Evolutionary conservation across 2,888 invertebrate species (phyloP).

Genomic region (Yponomeuta plumbellus): DNA sequence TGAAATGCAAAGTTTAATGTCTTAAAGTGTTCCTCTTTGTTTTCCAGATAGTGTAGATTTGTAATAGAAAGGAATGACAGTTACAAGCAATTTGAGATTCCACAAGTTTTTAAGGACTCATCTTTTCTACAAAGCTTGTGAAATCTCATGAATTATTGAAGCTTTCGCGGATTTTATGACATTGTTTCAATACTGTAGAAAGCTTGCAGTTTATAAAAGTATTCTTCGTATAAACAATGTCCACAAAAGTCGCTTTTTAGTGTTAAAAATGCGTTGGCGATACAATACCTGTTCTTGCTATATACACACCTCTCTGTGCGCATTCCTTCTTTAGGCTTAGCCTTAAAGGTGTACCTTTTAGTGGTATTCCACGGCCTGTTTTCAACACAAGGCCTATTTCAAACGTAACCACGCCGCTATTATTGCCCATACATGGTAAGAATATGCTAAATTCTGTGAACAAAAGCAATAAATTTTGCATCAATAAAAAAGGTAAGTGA

Average conservation of each 20-base stretch:
- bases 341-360: constrained; percentile 91
- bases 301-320: constrained; percentile 92
- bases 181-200: not conserved
- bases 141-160: constrained; percentile 16
- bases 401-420: constrained; percentile 91
- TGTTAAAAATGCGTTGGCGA: constrained; percentile 78
- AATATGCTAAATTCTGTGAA: constrained; percentile 89
- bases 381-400: constrained; percentile 90
- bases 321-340: constrained; percentile 94
- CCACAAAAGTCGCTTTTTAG: constrained; percentile 55
- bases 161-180: constrained; percentile 20
- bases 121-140: not conserved
- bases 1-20: constrained; percentile 47
- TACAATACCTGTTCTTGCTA: constrained; percentile 78
- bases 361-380: constrained; percentile 84
- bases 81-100: constrained; percentile 12
- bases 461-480: constrained; percentile 24
- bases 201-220: too few relatives aligned
- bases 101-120: not conserved
- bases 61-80: not conserved
- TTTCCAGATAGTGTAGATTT: not conserved
- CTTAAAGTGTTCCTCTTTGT: constrained; percentile 22
- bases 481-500: too few relatives aligned
- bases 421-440: constrained; percentile 91
- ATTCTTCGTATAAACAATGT: constrained; percentile 30